Evolutionary conservation across 2,797 vertebrate species (phyloP).

Genomic region (Intellagama lesueurii): DNA sequence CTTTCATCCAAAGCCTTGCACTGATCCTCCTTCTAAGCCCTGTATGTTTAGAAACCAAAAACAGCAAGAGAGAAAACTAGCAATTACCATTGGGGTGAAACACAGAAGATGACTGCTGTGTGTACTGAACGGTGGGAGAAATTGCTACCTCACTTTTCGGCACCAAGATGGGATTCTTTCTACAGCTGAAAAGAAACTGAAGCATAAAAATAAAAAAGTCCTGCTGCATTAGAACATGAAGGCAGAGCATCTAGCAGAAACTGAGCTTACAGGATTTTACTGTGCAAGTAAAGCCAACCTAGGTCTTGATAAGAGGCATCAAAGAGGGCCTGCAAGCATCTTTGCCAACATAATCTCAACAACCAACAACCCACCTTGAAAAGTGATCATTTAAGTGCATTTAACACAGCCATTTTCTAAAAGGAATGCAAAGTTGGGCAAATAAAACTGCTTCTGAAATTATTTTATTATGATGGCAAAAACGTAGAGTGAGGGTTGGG

Average conservation of each 20-base stretch:
- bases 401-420: neutral
- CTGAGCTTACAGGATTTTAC: neutral
- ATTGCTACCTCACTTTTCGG: slow-evolving; percentile 69
- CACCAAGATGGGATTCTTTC: slow-evolving; percentile 62
- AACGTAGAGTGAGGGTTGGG: neutral
- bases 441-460: neutral
- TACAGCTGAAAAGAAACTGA: slow-evolving; percentile 59
- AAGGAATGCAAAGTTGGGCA: neutral
- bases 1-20: slow-evolving; percentile 62
- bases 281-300: slow-evolving; percentile 2
- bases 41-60: slow-evolving; percentile 50
- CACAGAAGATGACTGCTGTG: slow-evolving; percentile 64
- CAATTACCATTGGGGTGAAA: slow-evolving; percentile 68
- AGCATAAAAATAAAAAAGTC: slow-evolving; percentile 47
- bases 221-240: slow-evolving; percentile 38
- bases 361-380: neutral
- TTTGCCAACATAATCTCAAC: neutral
- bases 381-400: neutral
- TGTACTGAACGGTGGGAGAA: slow-evolving; percentile 54
- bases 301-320: slow-evolving; percentile 26
- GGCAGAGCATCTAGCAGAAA: slow-evolving; percentile 50
- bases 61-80: slow-evolving; percentile 55
- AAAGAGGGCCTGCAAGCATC: slow-evolving; percentile 34
- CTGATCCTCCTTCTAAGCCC: slow-evolving; percentile 57
- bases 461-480: neutral